A percentile compares a stretch with the other conserved stretches of the same genome.
phyloP scores from a whole-genome alignment of 1,140 invertebrate genomes.

The Leptopilina clavipes region DNA sequence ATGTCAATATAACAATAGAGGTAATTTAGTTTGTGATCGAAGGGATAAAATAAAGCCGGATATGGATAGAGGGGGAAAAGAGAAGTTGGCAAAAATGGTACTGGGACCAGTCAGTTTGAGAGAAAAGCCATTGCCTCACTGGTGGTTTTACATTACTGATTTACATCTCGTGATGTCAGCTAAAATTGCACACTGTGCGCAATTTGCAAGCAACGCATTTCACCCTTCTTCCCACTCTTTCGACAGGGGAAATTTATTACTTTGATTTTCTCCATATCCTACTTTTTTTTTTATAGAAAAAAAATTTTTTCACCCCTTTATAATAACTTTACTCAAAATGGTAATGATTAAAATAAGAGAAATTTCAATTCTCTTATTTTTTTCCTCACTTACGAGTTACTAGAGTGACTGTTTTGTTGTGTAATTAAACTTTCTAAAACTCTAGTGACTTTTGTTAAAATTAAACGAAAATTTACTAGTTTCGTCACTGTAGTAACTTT shows the following conservation, averaged over 20 bases:
- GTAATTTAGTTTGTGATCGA: constrained; percentile 16
- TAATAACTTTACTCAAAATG: neutral
- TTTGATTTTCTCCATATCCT: neutral
- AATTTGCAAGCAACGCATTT: constrained; percentile 39
- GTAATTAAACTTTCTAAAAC: too few species aligned
- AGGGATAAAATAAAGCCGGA: constrained; percentile 3
- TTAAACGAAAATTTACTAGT: too few species aligned
- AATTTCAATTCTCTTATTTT: too few species aligned
- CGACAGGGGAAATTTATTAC: constrained; percentile 3
- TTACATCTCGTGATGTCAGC: constrained; percentile 38
- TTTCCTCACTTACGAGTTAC: too few species aligned
- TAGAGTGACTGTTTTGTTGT: too few species aligned
- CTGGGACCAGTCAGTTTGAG: neutral
- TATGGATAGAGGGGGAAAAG: neutral
- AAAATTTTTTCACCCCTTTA: neutral
- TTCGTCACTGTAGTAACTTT: too few species aligned
- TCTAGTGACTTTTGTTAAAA: too few species aligned
- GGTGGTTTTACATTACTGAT: constrained; percentile 42
- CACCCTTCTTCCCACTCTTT: constrained; percentile 11
- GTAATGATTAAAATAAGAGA: too few species aligned
- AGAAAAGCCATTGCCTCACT: constrained; percentile 12
- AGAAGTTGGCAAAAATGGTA: constrained; percentile 22
- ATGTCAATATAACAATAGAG: neutral
- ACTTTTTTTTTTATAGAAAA: neutral
- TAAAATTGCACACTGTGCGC: constrained; percentile 40